Evolutionary conservation across 2,888 invertebrate genomes (phyloP).

Genomic region (Stenolophus ochropezus): DNA sequence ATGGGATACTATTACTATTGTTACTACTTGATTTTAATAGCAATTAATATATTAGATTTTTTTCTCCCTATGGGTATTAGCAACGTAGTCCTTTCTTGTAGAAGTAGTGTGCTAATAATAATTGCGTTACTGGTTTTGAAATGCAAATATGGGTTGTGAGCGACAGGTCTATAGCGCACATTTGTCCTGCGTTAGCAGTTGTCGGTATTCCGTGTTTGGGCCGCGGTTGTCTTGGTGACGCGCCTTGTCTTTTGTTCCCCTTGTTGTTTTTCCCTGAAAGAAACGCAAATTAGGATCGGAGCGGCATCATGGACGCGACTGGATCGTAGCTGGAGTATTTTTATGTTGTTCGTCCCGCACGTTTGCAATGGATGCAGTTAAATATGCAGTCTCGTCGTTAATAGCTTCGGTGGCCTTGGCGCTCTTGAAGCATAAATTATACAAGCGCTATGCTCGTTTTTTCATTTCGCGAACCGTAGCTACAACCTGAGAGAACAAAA

Average conservation of each 20-base stretch:
- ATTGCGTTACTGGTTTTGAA: no score
- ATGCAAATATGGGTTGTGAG: no score
- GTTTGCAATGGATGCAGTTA: constrained; percentile 58
- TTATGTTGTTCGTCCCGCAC: constrained; percentile 48
- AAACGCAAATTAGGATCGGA: constrained; percentile 59
- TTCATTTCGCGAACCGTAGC: constrained; percentile 22
- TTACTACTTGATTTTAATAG: no score
- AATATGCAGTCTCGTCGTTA: constrained; percentile 60
- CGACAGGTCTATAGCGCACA: background rate
- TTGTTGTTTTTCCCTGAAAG: constrained; percentile 53
- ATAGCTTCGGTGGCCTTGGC: constrained; percentile 59
- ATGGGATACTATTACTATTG: no score
- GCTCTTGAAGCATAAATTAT: constrained; percentile 58
- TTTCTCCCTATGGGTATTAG: no score
- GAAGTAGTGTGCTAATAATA: no score
- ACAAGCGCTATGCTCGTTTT: constrained; percentile 44
- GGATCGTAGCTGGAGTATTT: constrained; percentile 31
- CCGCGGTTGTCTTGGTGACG: constrained; percentile 35
- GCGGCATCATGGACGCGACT: constrained; percentile 36
- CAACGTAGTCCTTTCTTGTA: no score
- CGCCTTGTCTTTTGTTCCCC: constrained; percentile 31
- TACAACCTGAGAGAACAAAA: background rate
- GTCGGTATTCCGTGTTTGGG: constrained; percentile 1
- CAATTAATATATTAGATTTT: no score
- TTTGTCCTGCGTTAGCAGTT: constrained; percentile 12